Base-by-base conservation (phyloP, 2,113 vertebrate species). In the Chlorocebus sabaeus region DNA sequence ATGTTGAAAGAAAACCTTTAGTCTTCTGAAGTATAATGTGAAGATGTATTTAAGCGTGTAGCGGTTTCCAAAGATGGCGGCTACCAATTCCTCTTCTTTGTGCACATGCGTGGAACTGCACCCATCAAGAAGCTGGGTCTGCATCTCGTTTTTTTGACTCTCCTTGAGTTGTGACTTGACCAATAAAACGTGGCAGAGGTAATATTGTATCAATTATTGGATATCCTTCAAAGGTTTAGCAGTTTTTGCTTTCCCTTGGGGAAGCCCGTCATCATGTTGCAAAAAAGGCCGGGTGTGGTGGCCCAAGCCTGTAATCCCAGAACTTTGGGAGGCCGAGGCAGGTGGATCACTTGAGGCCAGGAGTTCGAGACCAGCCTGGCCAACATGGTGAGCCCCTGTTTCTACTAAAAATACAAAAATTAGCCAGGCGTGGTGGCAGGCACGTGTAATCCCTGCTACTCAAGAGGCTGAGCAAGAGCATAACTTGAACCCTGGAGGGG, bases 21-120 rank as follows among this genome's bases (percentile, higher is more conserved):
- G 45, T 13, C 7, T 72, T 64, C 73, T 72, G 25, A 50, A 17
- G 27, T 16, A 20, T 5, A 25, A 8, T 3, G 22, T 67, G 76
- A 89, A 61, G 81, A 40, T n/a, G n/a, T 4, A 1, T 7, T 70
- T 20, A 75, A 55, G 38, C 12, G 6, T 30, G 17, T 7, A 27
- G 22, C 0, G 3, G 12, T 13, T 50, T 79, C 25, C 45, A 43
- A 35, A 38, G 32, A 8, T 6, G 67, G 23, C 1, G 2, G 1
- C 9, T 23, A 57, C 12, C 2, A 27, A 22, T 9, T 45, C 20
- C 25, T 40, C 30, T 4, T 35, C 25, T n/a, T 59, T 18, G 14
- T 1, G 7, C 23, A 1, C 3, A 1, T 3, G 7, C 6, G 0
- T 6, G 6, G n/a, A 30, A 52, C 32, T 52, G 57, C 5, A 8